A percentile compares a stretch with the other conserved stretches of the same genome.
Evolutionary conservation across 2,113 vertebrate species (phyloP).

Genomic region (Sinocyclocheilus anophthalmus): DNA sequence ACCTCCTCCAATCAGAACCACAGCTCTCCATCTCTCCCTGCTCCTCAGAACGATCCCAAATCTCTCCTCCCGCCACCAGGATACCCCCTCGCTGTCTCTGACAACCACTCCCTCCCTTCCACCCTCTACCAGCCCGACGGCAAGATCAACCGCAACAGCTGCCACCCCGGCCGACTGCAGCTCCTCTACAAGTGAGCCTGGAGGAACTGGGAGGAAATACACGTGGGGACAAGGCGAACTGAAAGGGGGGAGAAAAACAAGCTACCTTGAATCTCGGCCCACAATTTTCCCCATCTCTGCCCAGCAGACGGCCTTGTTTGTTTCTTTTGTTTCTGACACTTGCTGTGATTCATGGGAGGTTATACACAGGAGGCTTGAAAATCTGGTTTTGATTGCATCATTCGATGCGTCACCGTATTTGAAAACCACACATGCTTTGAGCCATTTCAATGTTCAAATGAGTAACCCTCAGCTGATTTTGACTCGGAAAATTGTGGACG

Average conservation of each 20-base stretch:
- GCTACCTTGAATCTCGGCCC: not conserved
- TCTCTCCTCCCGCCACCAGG: constrained; percentile 77
- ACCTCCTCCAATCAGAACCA: constrained; percentile 78
- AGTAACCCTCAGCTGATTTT: constrained; percentile 11
- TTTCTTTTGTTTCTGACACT: not conserved
- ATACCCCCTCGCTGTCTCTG: constrained; percentile 74
- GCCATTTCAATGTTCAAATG: not conserved
- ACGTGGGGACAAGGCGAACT: constrained; percentile 49
- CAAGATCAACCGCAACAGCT: constrained; percentile 87
- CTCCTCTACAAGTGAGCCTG: constrained; percentile 86
- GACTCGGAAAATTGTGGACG: not conserved
- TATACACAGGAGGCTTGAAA: not conserved
- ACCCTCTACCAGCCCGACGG: constrained; percentile 84
- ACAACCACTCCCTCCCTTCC: constrained; percentile 77
- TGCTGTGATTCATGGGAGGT: not conserved
- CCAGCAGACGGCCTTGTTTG: not conserved
- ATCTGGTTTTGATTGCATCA: constrained; percentile 26
- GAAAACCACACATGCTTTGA: constrained; percentile 14
- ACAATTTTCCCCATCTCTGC: not conserved
- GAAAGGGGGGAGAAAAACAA: constrained; percentile 29
- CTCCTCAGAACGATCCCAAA: constrained; percentile 75
- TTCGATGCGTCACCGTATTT: constrained; percentile 9
- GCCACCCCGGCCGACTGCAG: constrained; percentile 89
- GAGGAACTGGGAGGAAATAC: not conserved
- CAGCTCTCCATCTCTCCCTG: constrained; percentile 64